Conservation (phyloP, 1,140 invertebrate species). For the Ceratina japonica region DNA sequence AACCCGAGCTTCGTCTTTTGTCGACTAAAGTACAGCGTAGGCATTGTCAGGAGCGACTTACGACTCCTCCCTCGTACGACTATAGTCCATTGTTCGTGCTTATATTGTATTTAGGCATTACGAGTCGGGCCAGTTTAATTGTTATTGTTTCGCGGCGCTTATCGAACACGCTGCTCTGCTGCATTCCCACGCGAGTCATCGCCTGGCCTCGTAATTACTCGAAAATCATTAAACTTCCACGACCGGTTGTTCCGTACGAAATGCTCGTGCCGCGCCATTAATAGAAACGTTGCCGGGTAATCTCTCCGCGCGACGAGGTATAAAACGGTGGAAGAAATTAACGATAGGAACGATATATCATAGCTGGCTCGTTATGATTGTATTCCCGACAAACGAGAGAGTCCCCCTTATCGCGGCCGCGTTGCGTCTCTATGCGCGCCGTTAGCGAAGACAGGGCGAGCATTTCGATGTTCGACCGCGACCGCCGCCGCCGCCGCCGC, state of each 20-base stretch:
- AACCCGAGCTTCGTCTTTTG: constrained; percentile 56
- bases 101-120: constrained; percentile 67
- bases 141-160: constrained; percentile 67
- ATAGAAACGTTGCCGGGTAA: constrained; percentile 48
- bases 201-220: constrained; percentile 59
- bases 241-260: constrained; percentile 29
- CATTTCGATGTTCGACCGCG: constrained; percentile 33
- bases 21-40: constrained; percentile 55
- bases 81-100: constrained; percentile 65
- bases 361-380: not conserved
- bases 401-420: not conserved
- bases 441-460: constrained; percentile 12
- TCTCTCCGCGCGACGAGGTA: constrained; percentile 1
- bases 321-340: constrained; percentile 20
- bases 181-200: constrained; percentile 68
- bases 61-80: constrained; percentile 32
- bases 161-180: constrained; percentile 63
- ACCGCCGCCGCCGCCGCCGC: constrained; percentile 6
- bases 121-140: constrained; percentile 63
- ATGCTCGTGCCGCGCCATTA: constrained; percentile 24
- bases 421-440: not conserved
- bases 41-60: constrained; percentile 51
- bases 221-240: constrained; percentile 63
- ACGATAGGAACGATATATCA: not conserved
- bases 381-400: not conserved